Evolutionary conservation across 1,140 invertebrate species (phyloP), one percentile per base, ranked within the genome.

Genomic region (Spodoptera frugiperda): DNA sequence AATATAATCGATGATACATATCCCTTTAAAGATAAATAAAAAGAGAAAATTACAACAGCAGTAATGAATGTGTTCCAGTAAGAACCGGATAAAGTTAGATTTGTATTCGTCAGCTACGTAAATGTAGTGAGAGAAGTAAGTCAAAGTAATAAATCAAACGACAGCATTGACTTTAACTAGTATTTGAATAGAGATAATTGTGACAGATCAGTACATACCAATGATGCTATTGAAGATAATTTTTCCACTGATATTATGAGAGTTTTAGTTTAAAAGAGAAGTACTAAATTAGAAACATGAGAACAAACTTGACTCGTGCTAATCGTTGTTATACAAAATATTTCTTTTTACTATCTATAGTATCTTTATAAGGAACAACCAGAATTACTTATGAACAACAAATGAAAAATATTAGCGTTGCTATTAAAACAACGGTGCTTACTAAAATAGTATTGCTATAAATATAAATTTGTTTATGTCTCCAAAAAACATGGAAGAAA

Each of bases 121-220:
- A 61, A 39, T 4, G 57, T 17, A 39, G 3, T 4, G 33, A 39
- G 33, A 39, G 33, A 39, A 39, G 33, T 39, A 39, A 39, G 33
- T 10, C 33, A 39, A 6, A 39, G 33, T 39, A 6, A 39, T 39
- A 39, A 59, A n/a, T 59, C 9, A 61, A 8, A 59, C 15, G 39
- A 33, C 17, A 61, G 57, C 57, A 61, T 61, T 61, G 30, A 17
- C n/a, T 17, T 61, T 17, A 30, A 10, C 33, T 44, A 44, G 57
- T 61, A 61, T 61, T 61, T 61, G 33, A 8, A 3, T 17, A 2
- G 8, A 17, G 57, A 61, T 61, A 61, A 30, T 15, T 5, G 15
- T 11, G 33, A 44, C 33, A 61, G n/a, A 61, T 39, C 33, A 39
- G 57, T 44, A 61, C 30, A 39, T 17, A 61, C 6, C 33, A 0